These are phyloP conservation scores for Buceros bicornis DNA, from an alignment of 2,797 vertebrate genomes.

Conservation along the genomic window DNA sequence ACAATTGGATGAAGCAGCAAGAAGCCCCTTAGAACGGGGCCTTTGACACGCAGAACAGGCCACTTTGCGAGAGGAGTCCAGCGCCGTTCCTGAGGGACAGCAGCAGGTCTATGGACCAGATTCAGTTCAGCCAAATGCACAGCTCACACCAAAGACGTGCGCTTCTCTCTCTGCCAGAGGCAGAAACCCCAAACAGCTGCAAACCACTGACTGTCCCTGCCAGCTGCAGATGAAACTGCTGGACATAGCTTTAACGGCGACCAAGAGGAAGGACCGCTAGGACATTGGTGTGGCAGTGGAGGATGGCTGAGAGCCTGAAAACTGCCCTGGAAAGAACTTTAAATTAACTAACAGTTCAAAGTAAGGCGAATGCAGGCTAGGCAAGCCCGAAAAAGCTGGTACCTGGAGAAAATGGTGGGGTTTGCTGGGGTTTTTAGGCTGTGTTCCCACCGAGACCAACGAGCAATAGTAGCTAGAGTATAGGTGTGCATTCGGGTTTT, in stretches of 20 bases:
- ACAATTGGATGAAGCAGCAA: background rate
- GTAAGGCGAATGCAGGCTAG: background rate
- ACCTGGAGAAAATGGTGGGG: background rate
- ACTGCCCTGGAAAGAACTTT: background rate
- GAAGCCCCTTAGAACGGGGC: background rate
- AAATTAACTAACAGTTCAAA: background rate
- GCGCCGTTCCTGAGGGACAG: background rate
- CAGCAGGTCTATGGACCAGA: background rate
- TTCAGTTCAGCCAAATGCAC: accelerated
- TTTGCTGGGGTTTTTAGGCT: background rate
- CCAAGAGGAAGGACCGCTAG: background rate
- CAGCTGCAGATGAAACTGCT: background rate
- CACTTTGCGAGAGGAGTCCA: background rate
- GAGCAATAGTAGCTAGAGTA: background rate
- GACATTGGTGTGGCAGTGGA: background rate
- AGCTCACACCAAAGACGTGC: background rate
- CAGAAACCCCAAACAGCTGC: background rate
- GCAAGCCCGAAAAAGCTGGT: background rate
- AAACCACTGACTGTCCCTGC: background rate
- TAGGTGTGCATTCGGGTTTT: background rate
- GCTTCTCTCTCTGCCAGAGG: background rate
- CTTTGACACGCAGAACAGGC: background rate
- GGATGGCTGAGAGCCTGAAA: background rate
- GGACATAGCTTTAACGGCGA: background rate
- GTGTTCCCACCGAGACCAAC: background rate